These are phyloP conservation scores for Hydrochoerus hydrochaeris DNA, from an alignment of 2,113 vertebrate species.

Conservation along the genomic window DNA sequence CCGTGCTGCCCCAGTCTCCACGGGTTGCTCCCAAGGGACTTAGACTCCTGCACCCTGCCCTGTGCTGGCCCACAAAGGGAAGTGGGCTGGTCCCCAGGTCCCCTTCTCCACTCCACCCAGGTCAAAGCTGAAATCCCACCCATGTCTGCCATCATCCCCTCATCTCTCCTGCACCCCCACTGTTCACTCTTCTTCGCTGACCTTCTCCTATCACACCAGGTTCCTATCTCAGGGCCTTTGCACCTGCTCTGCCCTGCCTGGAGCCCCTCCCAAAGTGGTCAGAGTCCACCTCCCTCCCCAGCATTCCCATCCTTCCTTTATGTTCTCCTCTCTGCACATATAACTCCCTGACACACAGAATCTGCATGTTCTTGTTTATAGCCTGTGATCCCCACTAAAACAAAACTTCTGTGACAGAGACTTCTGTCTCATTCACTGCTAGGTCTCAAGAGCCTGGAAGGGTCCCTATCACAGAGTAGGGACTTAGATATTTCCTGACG, in stretches of 20 bases:
- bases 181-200: not conserved
- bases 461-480: not conserved
- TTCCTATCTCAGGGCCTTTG: constrained; percentile 45
- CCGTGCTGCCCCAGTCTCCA: not conserved
- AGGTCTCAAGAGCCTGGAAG: not conserved
- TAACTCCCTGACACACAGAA: not conserved
- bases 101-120: not conserved
- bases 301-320: not conserved
- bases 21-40: not conserved
- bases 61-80: not conserved
- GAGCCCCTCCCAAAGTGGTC: not conserved
- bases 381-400: not conserved
- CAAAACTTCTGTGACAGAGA: not conserved
- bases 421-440: not conserved
- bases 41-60: not conserved
- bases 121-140: not conserved
- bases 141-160: not conserved
- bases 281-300: not conserved
- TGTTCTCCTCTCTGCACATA: not conserved
- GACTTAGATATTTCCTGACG: rapidly evolving
- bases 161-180: not conserved
- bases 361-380: not conserved
- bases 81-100: not conserved
- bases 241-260: not conserved
- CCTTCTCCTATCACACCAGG: not conserved